Evolutionary conservation across 2,113 vertebrate species (phyloP), one percentile per base, ranked within the genome.

Genomic region (Cichladusa arquata): DNA sequence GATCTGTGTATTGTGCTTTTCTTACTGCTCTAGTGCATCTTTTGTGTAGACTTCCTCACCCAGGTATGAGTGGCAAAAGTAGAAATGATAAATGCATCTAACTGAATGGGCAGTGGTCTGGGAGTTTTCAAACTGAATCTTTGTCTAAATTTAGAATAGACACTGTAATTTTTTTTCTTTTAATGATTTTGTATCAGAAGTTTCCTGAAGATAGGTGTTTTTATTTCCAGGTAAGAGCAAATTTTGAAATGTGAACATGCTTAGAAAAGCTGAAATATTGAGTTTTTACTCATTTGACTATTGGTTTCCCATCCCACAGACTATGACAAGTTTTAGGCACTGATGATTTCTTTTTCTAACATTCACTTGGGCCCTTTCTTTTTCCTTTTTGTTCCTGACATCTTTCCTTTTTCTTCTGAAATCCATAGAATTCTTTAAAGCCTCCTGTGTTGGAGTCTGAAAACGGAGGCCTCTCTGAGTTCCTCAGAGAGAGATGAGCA

Each of bases 101-200:
- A 74, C 69, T 42, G 6, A 61, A 86, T 67, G 23, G 47, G 8
- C 16, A 62, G 12, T 56, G 66, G 26, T 5, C 34, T 54, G 14
- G 18, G 23, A 77, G 7, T 67, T 76, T 92, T 82, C 26, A 82
- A 64, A 44, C 2, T 10, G 29, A 72, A n/a, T 62, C 40, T 74
- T 81, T 60, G 38, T 58, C 26, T 5, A 24, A 74, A 78, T 66
- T 36, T 38, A 38, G 58, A 72, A 53, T 12, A 23, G 4, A 22
- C 1, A 6, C 18, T 8, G 6, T 19, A 0, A 6, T 6, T 36
- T 61, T 0, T 0, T 70, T 48, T 34, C 15, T 51, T 66, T 12
- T 3, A 26, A 34, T 70, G 18, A n/a, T 25, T 61, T 44, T 36
- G 16, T 53, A 31, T 26, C 22, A 44, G 57, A 90, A 44, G 4